Evolutionary conservation across 2,888 invertebrate species (phyloP), one percentile per base, ranked within the genome.

Genomic region (Saturnia pavonia): DNA sequence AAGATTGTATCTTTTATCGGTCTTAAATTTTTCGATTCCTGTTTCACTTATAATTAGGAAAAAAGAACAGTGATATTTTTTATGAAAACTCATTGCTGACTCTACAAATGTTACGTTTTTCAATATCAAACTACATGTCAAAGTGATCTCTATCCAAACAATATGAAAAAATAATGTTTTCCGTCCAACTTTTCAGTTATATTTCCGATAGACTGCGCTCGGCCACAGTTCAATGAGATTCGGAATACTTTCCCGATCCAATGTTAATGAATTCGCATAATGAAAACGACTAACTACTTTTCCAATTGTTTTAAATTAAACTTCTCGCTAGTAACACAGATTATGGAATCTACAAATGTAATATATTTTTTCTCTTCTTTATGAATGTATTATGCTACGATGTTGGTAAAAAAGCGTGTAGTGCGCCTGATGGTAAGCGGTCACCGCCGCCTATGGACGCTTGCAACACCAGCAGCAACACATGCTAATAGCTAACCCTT

Each of bases 221-320:
- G 83, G 84, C 82, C 80, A 84, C 86, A 87, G 86, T 86, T 90
- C 85, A 85, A 86, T 88, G 83, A 83, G 87, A 88, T 89, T 86
- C 86, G 80, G 85, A 87, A 83, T 85, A 82, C 85, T 85, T 86
- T 86, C 82, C 83, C 82, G 77, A 81, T 85, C 84, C 84, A 83
- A 78, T 85, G 85, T 83, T 83, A 84, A 87, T 85, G 81, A 87
- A 87, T 83, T 85, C 84, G 80, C 80, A 82, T 82, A 84, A 82
- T 87, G 85, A 84, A 86, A 86, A 80, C 80, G 81, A 78, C 77
- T 80, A 85, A 80, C 80, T 80, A 79, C 80, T 81, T 81, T 83
- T 82, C 80, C 78, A 80, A 82, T 80, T 81, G 81, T 83, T 84
- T 72, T 72, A 80, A 85, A 84, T 83, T 81, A 82, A 86, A 84